phyloP scores from a whole-genome alignment of 2,113 vertebrate species.

The Sapayoa aenigma region DNA sequence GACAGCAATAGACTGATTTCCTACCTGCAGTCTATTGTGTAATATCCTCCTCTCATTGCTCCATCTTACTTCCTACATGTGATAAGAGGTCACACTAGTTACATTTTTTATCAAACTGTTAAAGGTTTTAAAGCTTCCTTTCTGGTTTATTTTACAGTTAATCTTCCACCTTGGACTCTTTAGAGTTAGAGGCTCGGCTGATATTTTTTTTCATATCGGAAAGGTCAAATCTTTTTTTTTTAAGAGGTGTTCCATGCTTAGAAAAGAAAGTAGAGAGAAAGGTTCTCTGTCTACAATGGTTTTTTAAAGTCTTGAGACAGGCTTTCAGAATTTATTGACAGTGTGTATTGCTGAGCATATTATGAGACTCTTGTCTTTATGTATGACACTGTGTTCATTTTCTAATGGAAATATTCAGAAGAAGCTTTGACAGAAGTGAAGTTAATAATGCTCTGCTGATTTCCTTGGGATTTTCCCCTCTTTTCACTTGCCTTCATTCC shows the following conservation, averaged over 20 bases:
- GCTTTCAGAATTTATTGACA: neutral
- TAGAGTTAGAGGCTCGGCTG: neutral
- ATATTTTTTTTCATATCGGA: neutral
- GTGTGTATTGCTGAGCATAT: neutral
- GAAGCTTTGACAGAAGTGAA: neutral
- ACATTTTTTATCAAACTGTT: neutral
- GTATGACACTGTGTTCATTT: neutral
- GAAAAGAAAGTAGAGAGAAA: neutral
- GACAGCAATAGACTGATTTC: neutral
- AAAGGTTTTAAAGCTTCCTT: conserved; percentile 8
- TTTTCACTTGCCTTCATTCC: neutral
- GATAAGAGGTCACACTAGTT: neutral
- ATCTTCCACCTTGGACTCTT: neutral
- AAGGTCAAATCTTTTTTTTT: neutral
- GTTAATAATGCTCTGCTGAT: neutral
- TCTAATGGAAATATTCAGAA: neutral
- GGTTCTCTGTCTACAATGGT: neutral
- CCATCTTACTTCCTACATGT: neutral
- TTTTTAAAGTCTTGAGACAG: neutral
- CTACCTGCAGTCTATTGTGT: neutral
- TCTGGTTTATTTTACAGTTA: neutral
- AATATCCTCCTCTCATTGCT: neutral
- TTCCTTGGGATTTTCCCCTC: neutral
- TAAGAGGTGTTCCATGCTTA: neutral
- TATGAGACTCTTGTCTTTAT: neutral